Evolutionary conservation across 2,888 invertebrate genomes (phyloP).

Genomic region (Orthonevra nobilis): DNA sequence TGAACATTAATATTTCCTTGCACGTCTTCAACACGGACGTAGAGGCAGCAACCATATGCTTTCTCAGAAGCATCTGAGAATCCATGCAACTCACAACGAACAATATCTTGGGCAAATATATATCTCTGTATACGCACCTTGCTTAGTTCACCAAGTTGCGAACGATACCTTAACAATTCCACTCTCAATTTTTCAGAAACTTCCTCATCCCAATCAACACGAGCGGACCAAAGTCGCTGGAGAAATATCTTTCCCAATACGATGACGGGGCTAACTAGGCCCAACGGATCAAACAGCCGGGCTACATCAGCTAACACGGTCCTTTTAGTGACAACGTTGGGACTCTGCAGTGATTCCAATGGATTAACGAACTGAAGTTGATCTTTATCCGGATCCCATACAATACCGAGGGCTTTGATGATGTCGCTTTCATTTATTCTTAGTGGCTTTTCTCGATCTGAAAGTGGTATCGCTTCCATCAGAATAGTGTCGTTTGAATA

Average conservation of each 20-base stretch:
- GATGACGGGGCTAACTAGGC: no score
- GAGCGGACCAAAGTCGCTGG: no score
- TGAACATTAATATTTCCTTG: background rate
- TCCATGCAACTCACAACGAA: conserved; percentile 19
- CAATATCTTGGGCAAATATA: background rate
- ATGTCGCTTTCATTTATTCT: conserved; percentile 39
- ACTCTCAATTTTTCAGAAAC: no score
- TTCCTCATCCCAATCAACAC: no score
- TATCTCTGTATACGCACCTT: conserved; percentile 11
- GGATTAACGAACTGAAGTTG: conserved; percentile 26
- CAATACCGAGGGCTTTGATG: conserved; percentile 47
- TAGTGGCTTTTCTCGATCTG: conserved; percentile 14
- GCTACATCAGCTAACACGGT: conserved; percentile 47
- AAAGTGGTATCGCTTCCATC: conserved; percentile 18
- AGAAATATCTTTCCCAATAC: no score
- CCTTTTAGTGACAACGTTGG: conserved; percentile 34
- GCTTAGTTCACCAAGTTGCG: background rate
- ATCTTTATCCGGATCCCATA: conserved; percentile 31
- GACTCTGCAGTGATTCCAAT: background rate
- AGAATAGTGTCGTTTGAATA: conserved; percentile 34
- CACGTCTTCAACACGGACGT: conserved; percentile 12
- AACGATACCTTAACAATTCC: background rate
- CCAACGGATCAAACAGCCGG: conserved; percentile 39
- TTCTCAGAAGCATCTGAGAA: conserved; percentile 41
- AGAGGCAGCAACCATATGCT: conserved; percentile 31